Base-by-base conservation (phyloP, 2,113 vertebrate species). In the Nesoenas mayeri region DNA sequence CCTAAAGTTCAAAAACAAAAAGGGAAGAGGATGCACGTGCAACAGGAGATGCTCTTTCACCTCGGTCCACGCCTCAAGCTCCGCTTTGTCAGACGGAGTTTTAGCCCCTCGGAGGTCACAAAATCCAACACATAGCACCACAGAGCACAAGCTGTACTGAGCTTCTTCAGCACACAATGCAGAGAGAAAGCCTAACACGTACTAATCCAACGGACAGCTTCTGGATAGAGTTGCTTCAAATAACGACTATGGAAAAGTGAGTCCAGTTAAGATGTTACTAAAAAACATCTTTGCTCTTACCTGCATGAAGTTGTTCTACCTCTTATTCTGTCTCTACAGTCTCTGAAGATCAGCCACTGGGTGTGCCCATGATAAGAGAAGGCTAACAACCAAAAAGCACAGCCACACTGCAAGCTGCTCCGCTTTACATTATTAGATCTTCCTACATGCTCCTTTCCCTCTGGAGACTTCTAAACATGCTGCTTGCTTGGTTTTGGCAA, bases 331-430 rank as follows among this genome's bases (percentile, higher is more conserved):
- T 19, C 32, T 61, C 16, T 48, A 1, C 9, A 65, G 53, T 15
- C 40, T 10, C 31, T 19, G 32, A 88, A 28, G n/a, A 66, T 36
- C 40, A 69, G 40, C 36, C 61, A 29, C 14, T 34, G 31, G 15
- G 24, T 40, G 19, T 22, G 48, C 31, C 70, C 1, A 0, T 31
- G 53, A 0, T 3, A 38, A 34, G 14, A 21, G 5, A 67, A 58
- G 18, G 19, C 7, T 16, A n/a, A 62, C 1, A 58, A 54, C 22
- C 62, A 67, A 70, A 50, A 85, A 85, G n/a, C 56, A 86, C 40
- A 79, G 36, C 8, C 56, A 80, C 14, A 36, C 12, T 26, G 12
- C 38, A 83, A 70, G 12, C 26, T 92, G 32, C 19, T 73, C 16
- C 42, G 64, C 54, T 84, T 57, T 40, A 62, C 34, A n/a, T 61